phyloP scores from a whole-genome alignment of 2,888 invertebrate species.

The Shargacucullia verbasci region DNA sequence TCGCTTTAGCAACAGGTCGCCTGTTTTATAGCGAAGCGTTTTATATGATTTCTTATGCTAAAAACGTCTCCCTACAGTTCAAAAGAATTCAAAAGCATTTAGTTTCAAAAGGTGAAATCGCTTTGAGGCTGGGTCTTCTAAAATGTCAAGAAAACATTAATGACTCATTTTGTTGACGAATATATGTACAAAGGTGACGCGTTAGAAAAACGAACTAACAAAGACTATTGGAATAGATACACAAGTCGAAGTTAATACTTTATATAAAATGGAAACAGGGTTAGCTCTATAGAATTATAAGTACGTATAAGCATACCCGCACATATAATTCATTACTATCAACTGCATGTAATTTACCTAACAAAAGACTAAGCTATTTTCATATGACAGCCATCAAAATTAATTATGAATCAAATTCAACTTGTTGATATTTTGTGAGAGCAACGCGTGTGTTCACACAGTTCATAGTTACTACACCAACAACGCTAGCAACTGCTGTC shows the following conservation, averaged over 20 bases:
- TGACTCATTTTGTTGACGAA: constrained; percentile 43
- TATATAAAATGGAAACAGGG: neutral
- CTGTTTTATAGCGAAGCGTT: constrained; percentile 68
- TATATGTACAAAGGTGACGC: constrained; percentile 34
- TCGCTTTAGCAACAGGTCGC: constrained; percentile 81
- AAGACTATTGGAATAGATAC: neutral
- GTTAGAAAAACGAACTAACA: constrained; percentile 10
- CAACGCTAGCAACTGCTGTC: constrained; percentile 21
- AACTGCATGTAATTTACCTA: constrained; percentile 1
- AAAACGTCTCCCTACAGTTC: constrained; percentile 60
- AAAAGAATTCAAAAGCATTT: constrained; percentile 67
- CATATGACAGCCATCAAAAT: constrained; percentile 25
- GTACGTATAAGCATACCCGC: neutral
- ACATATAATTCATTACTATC: neutral
- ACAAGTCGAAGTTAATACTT: constrained; percentile 1
- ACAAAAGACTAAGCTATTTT: constrained; percentile 8
- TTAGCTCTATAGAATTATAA: too few species aligned
- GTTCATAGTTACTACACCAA: too few species aligned
- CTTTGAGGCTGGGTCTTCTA: constrained; percentile 61
- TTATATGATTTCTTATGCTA: constrained; percentile 71
- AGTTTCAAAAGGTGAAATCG: constrained; percentile 66
- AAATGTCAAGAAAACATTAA: constrained; percentile 56
- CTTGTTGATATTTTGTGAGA: constrained; percentile 17
- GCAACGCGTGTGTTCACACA: too few species aligned
- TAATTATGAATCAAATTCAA: constrained; percentile 53